Evolutionary conservation across 1,140 invertebrate species (phyloP).

Genomic region (Lasioglossum baleicum): DNA sequence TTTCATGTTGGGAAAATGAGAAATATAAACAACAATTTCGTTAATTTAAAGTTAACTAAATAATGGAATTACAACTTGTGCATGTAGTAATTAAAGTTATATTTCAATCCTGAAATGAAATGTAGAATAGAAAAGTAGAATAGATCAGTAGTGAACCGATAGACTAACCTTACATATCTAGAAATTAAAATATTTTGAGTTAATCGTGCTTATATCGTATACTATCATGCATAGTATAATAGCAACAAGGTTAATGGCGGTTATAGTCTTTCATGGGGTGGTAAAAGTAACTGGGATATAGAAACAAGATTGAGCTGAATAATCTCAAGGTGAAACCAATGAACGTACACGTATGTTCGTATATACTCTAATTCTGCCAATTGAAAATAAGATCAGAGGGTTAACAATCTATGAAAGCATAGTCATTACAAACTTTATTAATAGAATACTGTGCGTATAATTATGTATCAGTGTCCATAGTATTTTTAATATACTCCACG

Average conservation of each 20-base stretch:
- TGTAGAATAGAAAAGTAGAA: too few relatives aligned
- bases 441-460: neutral
- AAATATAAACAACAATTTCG: neutral
- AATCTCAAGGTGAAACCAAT: slow-evolving; percentile 37
- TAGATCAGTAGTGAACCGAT: neutral
- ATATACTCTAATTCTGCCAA: slow-evolving; percentile 2
- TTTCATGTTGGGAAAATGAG: neutral
- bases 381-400: slow-evolving; percentile 7
- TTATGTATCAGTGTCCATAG: neutral
- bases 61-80: neutral
- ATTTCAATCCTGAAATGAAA: neutral
- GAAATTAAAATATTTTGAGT: neutral
- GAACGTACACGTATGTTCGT: neutral
- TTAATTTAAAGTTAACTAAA: too few relatives aligned
- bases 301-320: neutral
- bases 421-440: neutral
- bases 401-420: neutral
- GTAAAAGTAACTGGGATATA: neutral
- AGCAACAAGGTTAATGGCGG: neutral
- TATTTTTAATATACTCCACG: neutral
- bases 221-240: neutral
- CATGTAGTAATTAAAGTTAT: too few relatives aligned
- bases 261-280: too few relatives aligned
- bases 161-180: neutral
- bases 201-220: neutral